phyloP scores from a whole-genome alignment of 1,140 invertebrate species.

The Nixonia krombeini region DNA sequence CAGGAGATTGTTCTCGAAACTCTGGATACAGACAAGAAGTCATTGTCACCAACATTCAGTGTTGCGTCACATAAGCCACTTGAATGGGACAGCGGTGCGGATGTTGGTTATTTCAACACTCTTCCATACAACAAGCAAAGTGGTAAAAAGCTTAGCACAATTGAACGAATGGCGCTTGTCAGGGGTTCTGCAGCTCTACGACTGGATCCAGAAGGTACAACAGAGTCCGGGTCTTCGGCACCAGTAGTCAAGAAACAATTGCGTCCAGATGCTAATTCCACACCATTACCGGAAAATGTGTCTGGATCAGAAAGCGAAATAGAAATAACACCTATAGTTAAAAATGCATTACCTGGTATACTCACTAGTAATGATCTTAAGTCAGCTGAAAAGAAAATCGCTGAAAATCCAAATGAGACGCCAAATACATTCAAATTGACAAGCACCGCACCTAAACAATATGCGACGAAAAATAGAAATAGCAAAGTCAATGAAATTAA shows the following conservation, averaged over 20 bases:
- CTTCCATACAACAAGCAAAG: constrained; percentile 62
- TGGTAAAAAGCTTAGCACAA: constrained; percentile 71
- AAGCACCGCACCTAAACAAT: constrained; percentile 42
- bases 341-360: constrained; percentile 54
- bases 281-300: constrained; percentile 45
- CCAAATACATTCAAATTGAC: constrained; percentile 43
- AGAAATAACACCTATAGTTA: constrained; percentile 68
- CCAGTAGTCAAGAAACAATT: constrained; percentile 20
- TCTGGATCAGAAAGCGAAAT: constrained; percentile 63
- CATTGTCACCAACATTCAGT: constrained; percentile 76
- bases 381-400: constrained; percentile 27
- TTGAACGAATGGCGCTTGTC: constrained; percentile 74
- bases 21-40: constrained; percentile 55
- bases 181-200: constrained; percentile 59
- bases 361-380: constrained; percentile 47
- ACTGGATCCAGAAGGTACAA: constrained; percentile 69
- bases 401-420: constrained; percentile 17
- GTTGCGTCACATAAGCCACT: constrained; percentile 76
- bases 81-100: constrained; percentile 84
- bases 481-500: not conserved
- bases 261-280: constrained; percentile 62
- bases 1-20: constrained; percentile 43
- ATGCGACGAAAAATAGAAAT: constrained; percentile 15
- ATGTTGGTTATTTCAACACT: constrained; percentile 79
- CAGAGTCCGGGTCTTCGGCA: constrained; percentile 35